Percentiles rank a stretch among this genome's conserved stretches.
phyloP scores from a whole-genome alignment of 1,140 invertebrate genomes.

The Lordiphosa mommai region DNA sequence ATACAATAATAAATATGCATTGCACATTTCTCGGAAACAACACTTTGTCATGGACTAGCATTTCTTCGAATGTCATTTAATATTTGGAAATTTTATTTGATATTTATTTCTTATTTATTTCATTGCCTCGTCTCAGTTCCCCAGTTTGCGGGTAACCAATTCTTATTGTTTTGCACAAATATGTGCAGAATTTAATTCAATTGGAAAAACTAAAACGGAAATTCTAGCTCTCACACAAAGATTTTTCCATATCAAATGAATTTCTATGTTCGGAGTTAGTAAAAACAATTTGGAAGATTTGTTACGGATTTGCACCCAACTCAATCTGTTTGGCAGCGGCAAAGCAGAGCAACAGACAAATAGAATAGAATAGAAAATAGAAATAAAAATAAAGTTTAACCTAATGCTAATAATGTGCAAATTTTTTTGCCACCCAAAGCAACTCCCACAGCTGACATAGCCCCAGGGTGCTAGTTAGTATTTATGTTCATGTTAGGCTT shows the following conservation, averaged over 20 bases:
- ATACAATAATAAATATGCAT: too few species aligned
- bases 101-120: too few species aligned
- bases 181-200: slow-evolving; percentile 35
- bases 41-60: too few species aligned
- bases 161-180: background rate
- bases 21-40: too few species aligned
- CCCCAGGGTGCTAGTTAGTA: slow-evolving; percentile 55
- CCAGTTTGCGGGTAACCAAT: too few species aligned
- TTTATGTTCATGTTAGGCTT: slow-evolving; percentile 46
- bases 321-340: slow-evolving; percentile 33
- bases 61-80: too few species aligned
- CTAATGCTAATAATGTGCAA: slow-evolving; percentile 68
- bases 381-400: slow-evolving; percentile 57
- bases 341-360: slow-evolving; percentile 17
- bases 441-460: background rate
- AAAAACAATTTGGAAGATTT: slow-evolving; percentile 66
- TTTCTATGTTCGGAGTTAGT: slow-evolving; percentile 47
- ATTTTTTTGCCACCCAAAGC: slow-evolving; percentile 31
- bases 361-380: slow-evolving; percentile 17
- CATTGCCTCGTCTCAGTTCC: too few species aligned
- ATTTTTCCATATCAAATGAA: slow-evolving; percentile 52
- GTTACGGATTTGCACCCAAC: slow-evolving; percentile 65
- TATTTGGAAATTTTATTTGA: too few species aligned
- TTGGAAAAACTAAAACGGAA: slow-evolving; percentile 21
- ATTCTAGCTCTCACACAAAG: slow-evolving; percentile 10